Evolutionary conservation across 2,797 vertebrate genomes (phyloP).

Genomic region (Onychomys leucogaster): DNA sequence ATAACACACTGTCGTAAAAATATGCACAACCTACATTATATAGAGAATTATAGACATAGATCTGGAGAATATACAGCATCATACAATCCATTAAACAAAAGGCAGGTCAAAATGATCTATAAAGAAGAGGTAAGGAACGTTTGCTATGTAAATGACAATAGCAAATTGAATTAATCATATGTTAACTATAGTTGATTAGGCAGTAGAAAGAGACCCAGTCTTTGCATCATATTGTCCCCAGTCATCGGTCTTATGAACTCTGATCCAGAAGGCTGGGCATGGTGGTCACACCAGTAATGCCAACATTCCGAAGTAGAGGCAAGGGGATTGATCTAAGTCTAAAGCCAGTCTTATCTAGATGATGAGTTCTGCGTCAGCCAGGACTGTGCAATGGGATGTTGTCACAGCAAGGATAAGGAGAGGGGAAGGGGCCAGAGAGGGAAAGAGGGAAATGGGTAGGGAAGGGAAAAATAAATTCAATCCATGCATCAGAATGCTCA

Average conservation of each 20-base stretch:
- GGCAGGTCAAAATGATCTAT: conserved; percentile 39
- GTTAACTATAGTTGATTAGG: conserved; percentile 47
- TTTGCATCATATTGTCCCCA: not conserved
- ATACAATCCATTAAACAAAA: not conserved
- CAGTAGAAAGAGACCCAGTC: conserved; percentile 15
- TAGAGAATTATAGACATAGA: not conserved
- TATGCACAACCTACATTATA: not conserved
- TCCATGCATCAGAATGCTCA: not conserved
- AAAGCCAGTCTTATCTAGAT: not conserved
- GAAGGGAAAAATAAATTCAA: not conserved
- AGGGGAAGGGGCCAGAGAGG: no score
- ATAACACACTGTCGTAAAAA: conserved; percentile 14
- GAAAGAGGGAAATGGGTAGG: no score
- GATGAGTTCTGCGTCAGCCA: not conserved
- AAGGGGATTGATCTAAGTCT: not conserved
- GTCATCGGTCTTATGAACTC: conserved; percentile 24
- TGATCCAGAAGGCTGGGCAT: not conserved
- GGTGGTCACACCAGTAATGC: not conserved
- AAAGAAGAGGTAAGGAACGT: not conserved
- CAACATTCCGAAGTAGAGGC: not conserved
- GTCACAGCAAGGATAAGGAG: not conserved
- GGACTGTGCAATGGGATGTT: not conserved
- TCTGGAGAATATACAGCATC: not conserved
- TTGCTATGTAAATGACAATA: conserved; percentile 29
- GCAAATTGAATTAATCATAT: conserved; percentile 6